Evolutionary conservation across 2,888 invertebrate species (phyloP), one percentile per base, ranked within the genome.

Genomic region (Exocentrus adspersus): DNA sequence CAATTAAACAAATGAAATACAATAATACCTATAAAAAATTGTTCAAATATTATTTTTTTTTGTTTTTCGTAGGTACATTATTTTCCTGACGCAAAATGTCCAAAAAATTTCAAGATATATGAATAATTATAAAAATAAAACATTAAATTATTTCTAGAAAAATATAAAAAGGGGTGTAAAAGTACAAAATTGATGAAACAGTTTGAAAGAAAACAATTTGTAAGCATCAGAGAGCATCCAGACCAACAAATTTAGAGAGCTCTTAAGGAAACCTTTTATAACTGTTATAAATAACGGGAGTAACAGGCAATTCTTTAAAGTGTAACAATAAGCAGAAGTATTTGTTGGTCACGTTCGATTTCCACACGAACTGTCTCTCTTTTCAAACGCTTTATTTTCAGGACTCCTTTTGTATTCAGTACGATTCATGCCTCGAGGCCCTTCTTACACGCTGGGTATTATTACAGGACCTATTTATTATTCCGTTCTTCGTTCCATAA

Each of bases 361-460:
- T 74, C 74, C 73, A 71, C 73, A 74, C 74, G 73, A 74, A 72
- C 71, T 72, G 73, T 68, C 69, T 67, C 69, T 70, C 66, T 64
- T 71, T 69, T 68, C 67, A 66, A 72, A 72, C 69, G 69, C 67
- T 69, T 68, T 70, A 71, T 71, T 71, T 62, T 62, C 56, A 54
- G 56, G 43, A 60, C 65, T 63, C 67, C 66, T 67, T 73, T 71
- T 70, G 72, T 72, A 74, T 73, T 73, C 73, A 69, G 62, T 58
- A 62, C 70, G 65, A 70, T 71, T 64, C 68, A 57, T 60, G 51
- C 58, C 70, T 68, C 24, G 17, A 54, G 62, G 66, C 64, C 42
- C 53, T 60, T 58, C 66, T 64, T 65, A 69, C 64, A 69, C 61
- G 57, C 59, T 50, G 41, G 56, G 66, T 72, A 68, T 70, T 72